Evolutionary conservation across 2,888 invertebrate genomes (phyloP), one percentile per base, ranked within the genome.

Genomic region (Deilephila porcellus): DNA sequence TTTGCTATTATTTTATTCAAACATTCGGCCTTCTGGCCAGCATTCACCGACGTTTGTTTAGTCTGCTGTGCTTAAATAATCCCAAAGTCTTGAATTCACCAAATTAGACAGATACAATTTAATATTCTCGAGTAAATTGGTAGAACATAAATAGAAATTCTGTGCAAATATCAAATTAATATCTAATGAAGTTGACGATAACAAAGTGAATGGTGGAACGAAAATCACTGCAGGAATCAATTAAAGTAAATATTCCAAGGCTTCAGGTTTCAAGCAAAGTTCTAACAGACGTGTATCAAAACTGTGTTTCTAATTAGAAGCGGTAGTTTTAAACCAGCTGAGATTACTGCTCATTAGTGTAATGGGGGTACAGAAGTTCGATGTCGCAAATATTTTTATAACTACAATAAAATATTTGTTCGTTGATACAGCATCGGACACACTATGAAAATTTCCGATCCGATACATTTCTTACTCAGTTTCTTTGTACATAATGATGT

Each of bases 91-190:
- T 17, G 45, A 67, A 52, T 52, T 45, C 25, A 25, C 14, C 4
- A 45, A 64, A 67, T 67, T 52, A 67, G 25, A 20, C 45, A 67
- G 6, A 17, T 64, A 11, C 1, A 20, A 45, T 45, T 64, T n/a
- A 64, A 64, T 64, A 45, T 64, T 64, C 37, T n/a, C 20, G 25
- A 64, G 59, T 60, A 72, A 64, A 72, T 72, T 73, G 37, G 4
- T 25, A 53, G 19, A 67, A 59, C 6, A 64, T 25, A 67, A 73
- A 56, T 73, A 64, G 17, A 64, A 64, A 37, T 59, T n/a, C 64
- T 59, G 19, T 59, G 53, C 34, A 67, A 45, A 59, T 67, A 73
- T 64, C n/a, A 67, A 73, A 73, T 73, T 59, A 73, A 73, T 73
- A 73, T 64, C n/a, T 25, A 73, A 73, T 59, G 67, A 67, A 67